Evolutionary conservation across 2,113 vertebrate species (phyloP).

Genomic region (Myotis davidii): DNA sequence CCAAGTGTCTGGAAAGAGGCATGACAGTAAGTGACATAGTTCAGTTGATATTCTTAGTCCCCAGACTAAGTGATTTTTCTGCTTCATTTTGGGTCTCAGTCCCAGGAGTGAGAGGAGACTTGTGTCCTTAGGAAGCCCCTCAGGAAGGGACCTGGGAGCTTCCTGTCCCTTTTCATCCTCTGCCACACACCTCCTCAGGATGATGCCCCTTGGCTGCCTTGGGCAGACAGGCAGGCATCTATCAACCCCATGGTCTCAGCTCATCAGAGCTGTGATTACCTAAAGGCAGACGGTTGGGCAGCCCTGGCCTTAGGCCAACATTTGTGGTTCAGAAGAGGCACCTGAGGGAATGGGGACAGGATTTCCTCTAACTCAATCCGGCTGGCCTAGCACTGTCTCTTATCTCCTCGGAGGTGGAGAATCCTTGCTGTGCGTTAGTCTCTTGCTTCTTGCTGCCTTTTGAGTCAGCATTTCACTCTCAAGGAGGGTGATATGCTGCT

Average conservation of each 20-base stretch:
- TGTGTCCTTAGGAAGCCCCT: not conserved
- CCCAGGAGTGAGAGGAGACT: not conserved
- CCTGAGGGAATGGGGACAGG: not conserved
- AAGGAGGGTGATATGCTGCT: not conserved
- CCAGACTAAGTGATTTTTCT: not conserved
- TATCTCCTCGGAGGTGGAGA: not conserved
- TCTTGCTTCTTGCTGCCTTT: not conserved
- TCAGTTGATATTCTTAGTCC: not conserved
- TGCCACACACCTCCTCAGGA: not conserved
- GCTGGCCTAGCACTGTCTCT: not conserved
- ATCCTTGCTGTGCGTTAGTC: not conserved
- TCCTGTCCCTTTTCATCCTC: not conserved
- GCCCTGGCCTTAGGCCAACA: rapidly evolving
- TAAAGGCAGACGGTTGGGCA: rapidly evolving
- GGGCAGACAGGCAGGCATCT: not conserved
- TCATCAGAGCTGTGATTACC: not conserved
- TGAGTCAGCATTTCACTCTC: rapidly evolving
- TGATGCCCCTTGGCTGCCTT: not conserved
- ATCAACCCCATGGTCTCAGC: rapidly evolving
- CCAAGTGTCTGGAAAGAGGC: not conserved
- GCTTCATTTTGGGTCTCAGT: not conserved
- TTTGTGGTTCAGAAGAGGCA: not conserved
- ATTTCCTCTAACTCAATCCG: not conserved
- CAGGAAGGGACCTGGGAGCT: not conserved
- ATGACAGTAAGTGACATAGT: no score